Conservation (phyloP, 2,888 invertebrate genomes). For the Orchesella flavescens region DNA sequence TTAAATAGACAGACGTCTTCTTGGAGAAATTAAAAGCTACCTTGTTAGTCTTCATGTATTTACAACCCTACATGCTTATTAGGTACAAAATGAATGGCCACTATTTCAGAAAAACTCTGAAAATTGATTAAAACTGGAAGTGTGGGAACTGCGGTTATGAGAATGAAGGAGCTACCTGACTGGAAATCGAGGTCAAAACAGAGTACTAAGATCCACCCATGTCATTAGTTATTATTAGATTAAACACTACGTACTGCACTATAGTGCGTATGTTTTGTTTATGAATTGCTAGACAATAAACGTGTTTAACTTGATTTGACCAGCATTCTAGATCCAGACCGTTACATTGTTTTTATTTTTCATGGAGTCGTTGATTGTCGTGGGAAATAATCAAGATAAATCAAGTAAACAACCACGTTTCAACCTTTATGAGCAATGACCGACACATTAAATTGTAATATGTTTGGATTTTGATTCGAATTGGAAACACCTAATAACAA, state of each 20-base stretch:
- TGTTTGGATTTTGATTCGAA: not conserved
- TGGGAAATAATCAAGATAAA: conserved; percentile 5
- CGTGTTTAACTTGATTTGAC: too few species aligned
- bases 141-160: conserved; percentile 17
- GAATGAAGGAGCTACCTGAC: not conserved
- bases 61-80: too few species aligned
- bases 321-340: not conserved
- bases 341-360: not conserved
- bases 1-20: too few species aligned
- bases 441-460: too few species aligned
- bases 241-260: too few species aligned
- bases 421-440: not conserved
- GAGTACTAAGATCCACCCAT: conserved; percentile 19
- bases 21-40: too few species aligned
- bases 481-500: not conserved
- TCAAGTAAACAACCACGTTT: not conserved
- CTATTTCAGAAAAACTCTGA: not conserved
- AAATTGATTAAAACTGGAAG: conserved; percentile 40
- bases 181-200: conserved; percentile 32
- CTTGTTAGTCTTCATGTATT: too few species aligned
- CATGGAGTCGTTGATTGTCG: conserved; percentile 15
- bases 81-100: too few species aligned
- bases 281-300: too few species aligned
- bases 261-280: too few species aligned
- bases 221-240: too few species aligned